These are phyloP conservation scores for Orchestes rusci DNA, from an alignment of 2,888 invertebrate genomes.

Conservation along the genomic window DNA sequence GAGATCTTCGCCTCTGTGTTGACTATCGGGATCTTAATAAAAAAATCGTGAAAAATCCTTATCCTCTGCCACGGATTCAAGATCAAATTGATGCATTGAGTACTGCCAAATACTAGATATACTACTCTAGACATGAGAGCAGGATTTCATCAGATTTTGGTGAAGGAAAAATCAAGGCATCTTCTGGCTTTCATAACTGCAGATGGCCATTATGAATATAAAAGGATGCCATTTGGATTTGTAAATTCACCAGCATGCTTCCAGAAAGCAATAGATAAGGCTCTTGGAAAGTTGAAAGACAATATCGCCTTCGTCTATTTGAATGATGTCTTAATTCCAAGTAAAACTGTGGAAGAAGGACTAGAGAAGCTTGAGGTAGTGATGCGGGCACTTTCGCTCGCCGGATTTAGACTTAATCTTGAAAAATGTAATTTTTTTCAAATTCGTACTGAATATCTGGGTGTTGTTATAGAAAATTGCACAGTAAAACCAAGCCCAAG, in stretches of 20 bases:
- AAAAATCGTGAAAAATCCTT: background rate
- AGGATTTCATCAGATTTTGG: background rate
- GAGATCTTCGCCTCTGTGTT: background rate
- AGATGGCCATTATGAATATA: background rate
- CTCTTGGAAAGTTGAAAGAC: slow-evolving; percentile 21
- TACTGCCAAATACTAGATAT: background rate
- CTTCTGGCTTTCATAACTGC: background rate
- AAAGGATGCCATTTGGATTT: background rate
- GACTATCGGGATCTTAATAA: background rate
- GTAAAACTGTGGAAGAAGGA: slow-evolving; percentile 4
- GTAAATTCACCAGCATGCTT: background rate
- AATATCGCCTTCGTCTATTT: slow-evolving; percentile 23
- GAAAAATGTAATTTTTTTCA: slow-evolving; percentile 15
- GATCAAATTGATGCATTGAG: background rate
- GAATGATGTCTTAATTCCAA: slow-evolving; percentile 14
- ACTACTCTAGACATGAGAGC: background rate
- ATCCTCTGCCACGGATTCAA: background rate
- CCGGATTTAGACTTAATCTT: slow-evolving; percentile 17
- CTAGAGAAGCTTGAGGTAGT: slow-evolving; percentile 1
- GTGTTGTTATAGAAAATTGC: slow-evolving; percentile 15
- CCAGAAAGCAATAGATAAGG: slow-evolving; percentile 17
- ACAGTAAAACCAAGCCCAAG: slow-evolving; percentile 11
- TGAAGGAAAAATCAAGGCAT: background rate
- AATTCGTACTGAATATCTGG: slow-evolving; percentile 19
- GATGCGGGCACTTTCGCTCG: slow-evolving; percentile 4